A percentile compares a stretch with the other conserved stretches of the same genome.
Evolutionary conservation across 2,888 invertebrate species (phyloP).

Genomic region (Gymnoscelis rufifasciata): DNA sequence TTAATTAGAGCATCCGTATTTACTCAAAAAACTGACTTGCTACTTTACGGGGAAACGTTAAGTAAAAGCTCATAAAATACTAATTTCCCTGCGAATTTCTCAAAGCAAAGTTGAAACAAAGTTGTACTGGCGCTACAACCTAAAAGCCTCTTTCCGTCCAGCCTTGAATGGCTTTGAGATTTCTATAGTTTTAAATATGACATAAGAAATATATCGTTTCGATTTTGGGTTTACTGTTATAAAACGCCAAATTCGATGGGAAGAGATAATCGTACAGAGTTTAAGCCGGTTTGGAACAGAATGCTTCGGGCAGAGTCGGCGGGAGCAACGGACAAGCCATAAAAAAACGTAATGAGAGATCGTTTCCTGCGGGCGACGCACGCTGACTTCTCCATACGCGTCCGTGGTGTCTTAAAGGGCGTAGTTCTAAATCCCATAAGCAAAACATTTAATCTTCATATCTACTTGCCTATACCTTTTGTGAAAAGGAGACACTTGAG

Average conservation of each 20-base stretch:
- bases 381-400: constrained; percentile 39
- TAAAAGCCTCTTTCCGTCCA: too few relatives aligned
- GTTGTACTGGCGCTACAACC: too few relatives aligned
- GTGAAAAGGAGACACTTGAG: not conserved
- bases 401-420: constrained; percentile 4
- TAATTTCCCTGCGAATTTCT: too few relatives aligned
- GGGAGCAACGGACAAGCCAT: constrained; percentile 70
- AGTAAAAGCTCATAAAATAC: too few relatives aligned
- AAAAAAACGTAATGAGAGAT: constrained; percentile 76
- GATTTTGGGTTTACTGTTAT: not conserved
- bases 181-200: too few relatives aligned
- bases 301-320: constrained; percentile 39
- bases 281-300: constrained; percentile 34
- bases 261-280: constrained; percentile 36
- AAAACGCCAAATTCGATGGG: constrained; percentile 32
- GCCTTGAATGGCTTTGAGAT: too few relatives aligned
- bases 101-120: not conserved
- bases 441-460: not conserved
- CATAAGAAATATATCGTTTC: too few relatives aligned
- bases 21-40: too few relatives aligned
- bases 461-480: not conserved
- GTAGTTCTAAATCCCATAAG: not conserved
- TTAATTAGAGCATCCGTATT: too few relatives aligned
- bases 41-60: too few relatives aligned
- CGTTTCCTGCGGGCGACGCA: constrained; percentile 64